phyloP scores from a whole-genome alignment of 1,140 invertebrate genomes.

The Hermatobates lingyangjiaoensis region DNA sequence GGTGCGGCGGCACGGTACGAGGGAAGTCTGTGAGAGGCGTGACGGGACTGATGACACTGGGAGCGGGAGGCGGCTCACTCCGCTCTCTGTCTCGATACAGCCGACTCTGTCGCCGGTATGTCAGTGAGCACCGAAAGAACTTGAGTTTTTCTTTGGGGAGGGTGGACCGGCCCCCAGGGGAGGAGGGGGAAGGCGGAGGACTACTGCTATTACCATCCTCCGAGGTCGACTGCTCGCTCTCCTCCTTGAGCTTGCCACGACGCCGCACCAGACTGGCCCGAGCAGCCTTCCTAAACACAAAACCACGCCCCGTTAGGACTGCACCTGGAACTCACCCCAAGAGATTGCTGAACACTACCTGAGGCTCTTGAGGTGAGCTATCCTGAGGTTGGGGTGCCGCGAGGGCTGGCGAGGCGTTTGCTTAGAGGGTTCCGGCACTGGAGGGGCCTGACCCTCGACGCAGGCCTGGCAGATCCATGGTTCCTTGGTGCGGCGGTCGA shows the following conservation, averaged over 20 bases:
- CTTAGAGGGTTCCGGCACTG: neutral
- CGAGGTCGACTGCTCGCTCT: slow-evolving; percentile 31
- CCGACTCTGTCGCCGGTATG: slow-evolving; percentile 29
- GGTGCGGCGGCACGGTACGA: slow-evolving; percentile 8
- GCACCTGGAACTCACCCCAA: too few relatives aligned
- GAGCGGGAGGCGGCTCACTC: slow-evolving; percentile 16
- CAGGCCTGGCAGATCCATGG: slow-evolving; percentile 43
- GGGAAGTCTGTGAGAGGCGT: slow-evolving; percentile 19
- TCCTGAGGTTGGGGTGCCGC: slow-evolving; percentile 1
- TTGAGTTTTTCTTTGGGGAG: slow-evolving; percentile 73
- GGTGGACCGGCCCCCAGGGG: slow-evolving; percentile 28
- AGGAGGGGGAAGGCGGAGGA: slow-evolving; percentile 25
- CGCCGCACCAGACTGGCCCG: slow-evolving; percentile 20
- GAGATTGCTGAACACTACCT: too few relatives aligned
- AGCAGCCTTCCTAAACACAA: slow-evolving; percentile 23
- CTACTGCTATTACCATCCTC: slow-evolving; percentile 34
- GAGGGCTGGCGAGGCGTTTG: neutral
- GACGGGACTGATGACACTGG: slow-evolving; percentile 14
- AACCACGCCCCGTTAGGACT: neutral
- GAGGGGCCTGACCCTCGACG: slow-evolving; percentile 20
- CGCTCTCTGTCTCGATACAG: slow-evolving; percentile 20
- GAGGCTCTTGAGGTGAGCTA: slow-evolving; percentile 3
- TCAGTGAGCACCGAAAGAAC: slow-evolving; percentile 57
- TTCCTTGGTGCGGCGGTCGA: slow-evolving; percentile 43
- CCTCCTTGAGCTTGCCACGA: slow-evolving; percentile 22